phyloP scores from a whole-genome alignment of 92 coral and sea anemone species.

The Porites divaricata region DNA sequence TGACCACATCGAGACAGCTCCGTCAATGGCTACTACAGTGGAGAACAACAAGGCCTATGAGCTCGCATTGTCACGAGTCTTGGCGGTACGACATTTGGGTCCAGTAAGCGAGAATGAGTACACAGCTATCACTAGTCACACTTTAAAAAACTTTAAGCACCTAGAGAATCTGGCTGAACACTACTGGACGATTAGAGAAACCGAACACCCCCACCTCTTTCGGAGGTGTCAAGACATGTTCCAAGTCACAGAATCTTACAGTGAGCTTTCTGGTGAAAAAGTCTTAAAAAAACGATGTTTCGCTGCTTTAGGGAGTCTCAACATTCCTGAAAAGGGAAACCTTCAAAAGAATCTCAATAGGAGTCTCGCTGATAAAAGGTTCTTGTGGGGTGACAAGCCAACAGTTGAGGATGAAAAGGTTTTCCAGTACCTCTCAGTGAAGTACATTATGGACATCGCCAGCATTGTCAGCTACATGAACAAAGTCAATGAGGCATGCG shows the following conservation, averaged over 20 bases:
- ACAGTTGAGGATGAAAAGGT: slow-evolving; percentile 6
- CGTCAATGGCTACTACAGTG: not conserved
- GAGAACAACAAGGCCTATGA: slow-evolving; percentile 31
- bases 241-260: not conserved
- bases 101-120: slow-evolving; percentile 50
- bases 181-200: slow-evolving; percentile 20
- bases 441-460: slow-evolving; percentile 26
- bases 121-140: slow-evolving; percentile 35
- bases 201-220: slow-evolving; percentile 31
- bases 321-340: not conserved
- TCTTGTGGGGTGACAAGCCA: slow-evolving; percentile 5
- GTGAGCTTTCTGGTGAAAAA: slow-evolving; percentile 7
- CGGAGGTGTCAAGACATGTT: slow-evolving; percentile 43
- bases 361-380: not conserved
- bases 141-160: slow-evolving; percentile 29
- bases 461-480: slow-evolving; percentile 16
- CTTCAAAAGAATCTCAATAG: slow-evolving; percentile 14
- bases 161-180: slow-evolving; percentile 8
- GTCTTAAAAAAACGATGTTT: not conserved
- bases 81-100: slow-evolving; percentile 61
- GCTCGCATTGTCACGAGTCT: slow-evolving; percentile 37
- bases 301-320: slow-evolving; percentile 2
- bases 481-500: slow-evolving; percentile 9
- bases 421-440: slow-evolving; percentile 28
- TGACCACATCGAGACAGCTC: slow-evolving; percentile 20